Evolutionary conservation across 2,797 vertebrate species (phyloP), one percentile per base, ranked within the genome.

Genomic region (Poecilia wingei): DNA sequence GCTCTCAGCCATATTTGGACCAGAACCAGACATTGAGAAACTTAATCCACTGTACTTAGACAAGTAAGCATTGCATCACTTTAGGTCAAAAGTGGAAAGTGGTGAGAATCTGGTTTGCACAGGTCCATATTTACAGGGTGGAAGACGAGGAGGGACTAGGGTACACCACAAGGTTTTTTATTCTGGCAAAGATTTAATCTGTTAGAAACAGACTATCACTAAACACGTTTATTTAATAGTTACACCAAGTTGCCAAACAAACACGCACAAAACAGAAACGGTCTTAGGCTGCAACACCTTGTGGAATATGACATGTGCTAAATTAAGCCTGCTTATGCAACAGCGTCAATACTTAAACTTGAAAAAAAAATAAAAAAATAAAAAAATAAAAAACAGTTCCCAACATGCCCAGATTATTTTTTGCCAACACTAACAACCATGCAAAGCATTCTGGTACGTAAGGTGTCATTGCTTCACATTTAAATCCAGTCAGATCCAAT

Each of bases 1-100:
- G 75, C 80, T 91, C 92, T 91, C 89, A 88, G 80, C 75, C 82
- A 91, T 80, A 93, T 88, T 90, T 94, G 83, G 82, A 86, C 86
- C 79, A 76, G 81, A 80, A 93, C 83, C 89, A 89, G 86, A 86
- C 83, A 83, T 82, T 79, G 81, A 90, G 88, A 90, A 92, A 91
- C 88, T 78, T 71, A 85, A 89, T 84, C 83, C 76, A 61, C 78
- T 83, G 81, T 83, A 82, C 77, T 88, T 88, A 82, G 81, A 84
- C 77, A 87, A 87, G 83, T 78, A 81, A 86, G 83, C 74, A 78
- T 91, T 91, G 90, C 91, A 89, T 93, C 91, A 91, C 81, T 76
- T 85, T 75, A 7, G 85, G 88, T 90, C 89, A 87, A 80, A 81
- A 83, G 84, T 77, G 83, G 82, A 88, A 85, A 84, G 80, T 31